phyloP scores from a whole-genome alignment of 1,140 invertebrate species.

The Holcopasites calliopsidis region DNA sequence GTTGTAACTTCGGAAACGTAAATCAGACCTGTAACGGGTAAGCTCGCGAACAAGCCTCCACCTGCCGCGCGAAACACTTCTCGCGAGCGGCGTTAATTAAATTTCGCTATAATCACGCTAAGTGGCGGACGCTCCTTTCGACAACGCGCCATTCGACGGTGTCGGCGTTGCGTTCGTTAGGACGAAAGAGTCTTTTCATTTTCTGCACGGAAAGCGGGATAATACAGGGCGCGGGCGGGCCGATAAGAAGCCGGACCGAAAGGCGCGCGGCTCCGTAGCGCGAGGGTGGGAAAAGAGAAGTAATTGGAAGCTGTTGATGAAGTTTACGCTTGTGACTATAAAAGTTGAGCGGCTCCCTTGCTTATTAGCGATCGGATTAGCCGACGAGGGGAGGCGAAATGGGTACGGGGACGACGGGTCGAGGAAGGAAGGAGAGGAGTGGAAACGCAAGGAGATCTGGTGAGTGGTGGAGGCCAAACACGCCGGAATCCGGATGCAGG shows the following conservation, averaged over 20 bases:
- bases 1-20: background rate
- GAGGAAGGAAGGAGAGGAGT: background rate
- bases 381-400: background rate
- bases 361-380: constrained; percentile 63
- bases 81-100: constrained; percentile 2
- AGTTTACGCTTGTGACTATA: constrained; percentile 65
- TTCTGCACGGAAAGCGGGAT: background rate
- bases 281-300: constrained; percentile 51
- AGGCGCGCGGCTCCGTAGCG: background rate
- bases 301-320: constrained; percentile 61
- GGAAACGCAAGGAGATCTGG: constrained; percentile 1
- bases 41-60: background rate
- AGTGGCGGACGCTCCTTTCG: background rate
- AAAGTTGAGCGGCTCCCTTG: constrained; percentile 57
- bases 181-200: constrained; percentile 40
- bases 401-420: background rate
- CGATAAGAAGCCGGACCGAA: background rate
- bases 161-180: background rate
- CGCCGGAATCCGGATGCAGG: constrained; percentile 18
- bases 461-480: constrained; percentile 5
- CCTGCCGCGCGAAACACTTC: background rate
- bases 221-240: background rate
- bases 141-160: background rate
- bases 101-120: constrained; percentile 17
- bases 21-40: background rate